A percentile compares a stretch with the other conserved stretches of the same genome.
Conservation (phyloP, 2,888 invertebrate genomes). For the Melanargia galathea region DNA sequence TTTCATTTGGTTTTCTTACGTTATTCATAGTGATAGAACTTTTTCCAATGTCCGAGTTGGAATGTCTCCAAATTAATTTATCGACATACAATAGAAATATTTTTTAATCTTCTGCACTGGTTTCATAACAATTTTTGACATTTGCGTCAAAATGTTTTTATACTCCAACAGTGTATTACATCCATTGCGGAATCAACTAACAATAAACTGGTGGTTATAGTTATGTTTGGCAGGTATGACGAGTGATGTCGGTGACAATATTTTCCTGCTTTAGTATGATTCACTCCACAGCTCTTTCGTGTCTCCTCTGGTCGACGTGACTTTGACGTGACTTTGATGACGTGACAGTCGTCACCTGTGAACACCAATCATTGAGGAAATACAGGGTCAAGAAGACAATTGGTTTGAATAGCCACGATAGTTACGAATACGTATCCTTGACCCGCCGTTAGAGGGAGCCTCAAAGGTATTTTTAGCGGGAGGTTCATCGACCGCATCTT, state of each 20-base stretch:
- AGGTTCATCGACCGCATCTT: conserved; percentile 64
- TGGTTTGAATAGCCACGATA: neutral
- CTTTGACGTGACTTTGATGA: neutral
- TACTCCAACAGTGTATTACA: neutral
- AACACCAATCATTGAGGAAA: neutral
- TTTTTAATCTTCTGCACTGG: conserved; percentile 11
- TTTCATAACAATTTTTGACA: neutral
- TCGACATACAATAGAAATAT: conserved; percentile 9
- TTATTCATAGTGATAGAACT: conserved; percentile 17
- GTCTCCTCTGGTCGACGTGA: neutral
- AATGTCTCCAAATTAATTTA: conserved; percentile 15
- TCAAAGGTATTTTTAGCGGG: conserved; percentile 64
- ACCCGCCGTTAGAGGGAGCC: conserved; percentile 67
- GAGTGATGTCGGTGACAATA: neutral
- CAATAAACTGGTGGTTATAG: neutral
- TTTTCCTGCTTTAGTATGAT: neutral
- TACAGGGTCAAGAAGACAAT: neutral
- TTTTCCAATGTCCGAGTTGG: conserved; percentile 17
- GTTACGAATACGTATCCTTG: conserved; percentile 56
- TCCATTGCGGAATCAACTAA: neutral
- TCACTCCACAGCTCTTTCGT: conserved; percentile 4
- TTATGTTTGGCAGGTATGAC: neutral
- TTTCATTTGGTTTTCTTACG: conserved; percentile 17
- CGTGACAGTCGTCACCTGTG: neutral
- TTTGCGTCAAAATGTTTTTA: neutral